Conservation (phyloP, 2,888 invertebrate genomes). For the Drosophila ezoana region DNA sequence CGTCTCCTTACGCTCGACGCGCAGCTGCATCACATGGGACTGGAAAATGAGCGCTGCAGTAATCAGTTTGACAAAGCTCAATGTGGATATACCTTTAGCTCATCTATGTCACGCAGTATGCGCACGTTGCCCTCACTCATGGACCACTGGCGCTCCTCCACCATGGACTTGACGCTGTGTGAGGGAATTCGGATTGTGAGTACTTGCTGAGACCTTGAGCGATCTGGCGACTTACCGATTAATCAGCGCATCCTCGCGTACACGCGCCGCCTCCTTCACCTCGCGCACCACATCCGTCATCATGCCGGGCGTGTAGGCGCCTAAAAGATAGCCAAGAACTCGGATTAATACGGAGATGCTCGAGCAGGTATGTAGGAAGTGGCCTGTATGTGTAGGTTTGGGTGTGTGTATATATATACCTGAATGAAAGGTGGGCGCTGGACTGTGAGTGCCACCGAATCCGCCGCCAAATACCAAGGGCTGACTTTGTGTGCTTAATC, state of each 20-base stretch:
- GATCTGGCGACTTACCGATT: conserved; percentile 73
- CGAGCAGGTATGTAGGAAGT: not conserved
- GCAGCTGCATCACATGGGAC: conserved; percentile 88
- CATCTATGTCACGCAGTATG: conserved; percentile 84
- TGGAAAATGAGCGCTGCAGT: conserved; percentile 72
- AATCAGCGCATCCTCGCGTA: conserved; percentile 90
- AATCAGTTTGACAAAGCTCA: not conserved
- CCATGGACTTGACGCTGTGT: conserved; percentile 84
- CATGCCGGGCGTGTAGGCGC: conserved; percentile 89
- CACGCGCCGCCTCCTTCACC: conserved; percentile 90
- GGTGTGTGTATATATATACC: conserved; percentile 72
- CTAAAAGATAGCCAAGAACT: conserved; percentile 60
- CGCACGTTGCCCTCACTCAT: conserved; percentile 84
- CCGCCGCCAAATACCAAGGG: conserved; percentile 84
- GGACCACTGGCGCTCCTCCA: conserved; percentile 85
- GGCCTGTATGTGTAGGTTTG: not conserved
- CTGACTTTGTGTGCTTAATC: conserved; percentile 85
- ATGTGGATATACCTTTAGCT: conserved; percentile 80
- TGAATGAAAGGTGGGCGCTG: conserved; percentile 85
- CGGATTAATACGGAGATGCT: not conserved
- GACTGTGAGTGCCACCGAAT: conserved; percentile 85
- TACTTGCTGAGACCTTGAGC: accelerated
- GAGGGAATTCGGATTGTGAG: not conserved
- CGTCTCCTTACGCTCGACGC: conserved; percentile 88
- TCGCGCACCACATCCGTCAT: conserved; percentile 90